phyloP scores from a whole-genome alignment of 2,113 vertebrate species.

The Nibea coibor region DNA sequence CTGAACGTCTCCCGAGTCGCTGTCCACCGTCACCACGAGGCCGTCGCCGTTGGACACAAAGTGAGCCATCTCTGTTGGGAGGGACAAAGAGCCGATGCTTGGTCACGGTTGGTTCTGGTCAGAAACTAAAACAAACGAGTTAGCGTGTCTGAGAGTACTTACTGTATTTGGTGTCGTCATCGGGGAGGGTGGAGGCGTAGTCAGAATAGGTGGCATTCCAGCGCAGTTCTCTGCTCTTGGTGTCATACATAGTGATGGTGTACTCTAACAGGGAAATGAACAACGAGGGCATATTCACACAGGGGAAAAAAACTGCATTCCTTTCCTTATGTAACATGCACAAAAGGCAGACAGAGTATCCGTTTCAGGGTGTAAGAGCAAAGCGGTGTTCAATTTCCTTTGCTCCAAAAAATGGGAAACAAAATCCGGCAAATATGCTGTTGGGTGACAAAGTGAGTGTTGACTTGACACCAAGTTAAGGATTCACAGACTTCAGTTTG shows the following conservation, averaged over 20 bases:
- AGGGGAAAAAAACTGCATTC: not conserved
- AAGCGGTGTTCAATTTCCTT: constrained; percentile 14
- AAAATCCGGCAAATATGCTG: not conserved
- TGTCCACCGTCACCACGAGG: constrained; percentile 97
- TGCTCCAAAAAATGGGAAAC: constrained; percentile 13
- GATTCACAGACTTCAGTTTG: constrained; percentile 12
- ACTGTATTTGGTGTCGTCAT: constrained; percentile 95
- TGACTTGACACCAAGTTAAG: constrained; percentile 31
- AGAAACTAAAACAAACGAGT: not conserved
- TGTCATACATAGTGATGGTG: constrained; percentile 99
- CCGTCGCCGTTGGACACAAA: constrained; percentile 98
- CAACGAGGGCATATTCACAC: not conserved
- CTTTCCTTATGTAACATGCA: not conserved
- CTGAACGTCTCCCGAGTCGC: constrained; percentile 91
- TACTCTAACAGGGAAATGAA: constrained; percentile 86
- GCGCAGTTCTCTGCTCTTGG: constrained; percentile 94
- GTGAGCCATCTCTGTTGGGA: constrained; percentile 91
- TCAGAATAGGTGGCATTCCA: constrained; percentile 99
- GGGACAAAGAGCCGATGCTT: not conserved
- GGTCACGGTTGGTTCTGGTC: too few species aligned
- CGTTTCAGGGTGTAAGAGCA: not conserved
- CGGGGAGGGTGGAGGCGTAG: constrained; percentile 93
- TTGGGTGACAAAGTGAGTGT: constrained; percentile 16
- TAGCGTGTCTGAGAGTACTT: constrained; percentile 58
- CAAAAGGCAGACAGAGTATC: constrained; percentile 17